Conservation (phyloP, 53 echinoderm and acorn worm species). For the Patiria pectinifera region DNA sequence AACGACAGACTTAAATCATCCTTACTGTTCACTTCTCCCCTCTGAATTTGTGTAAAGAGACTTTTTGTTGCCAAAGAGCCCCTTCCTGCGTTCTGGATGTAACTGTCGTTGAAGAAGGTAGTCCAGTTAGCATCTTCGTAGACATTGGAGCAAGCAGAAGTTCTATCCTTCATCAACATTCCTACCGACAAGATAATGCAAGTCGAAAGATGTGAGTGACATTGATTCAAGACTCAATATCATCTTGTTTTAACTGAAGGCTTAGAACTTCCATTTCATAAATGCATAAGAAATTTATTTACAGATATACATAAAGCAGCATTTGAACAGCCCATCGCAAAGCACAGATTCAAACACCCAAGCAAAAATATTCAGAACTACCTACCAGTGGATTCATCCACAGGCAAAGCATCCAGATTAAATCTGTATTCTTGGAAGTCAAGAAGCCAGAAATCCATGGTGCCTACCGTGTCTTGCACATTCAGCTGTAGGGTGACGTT, state of each 20-base stretch:
- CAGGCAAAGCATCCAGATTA: conserved; percentile 66
- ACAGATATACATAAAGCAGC: too few species aligned
- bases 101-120: conserved; percentile 68
- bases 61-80: conserved; percentile 47
- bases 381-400: conserved; percentile 74
- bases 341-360: neutral
- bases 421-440: conserved; percentile 82
- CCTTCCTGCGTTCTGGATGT: conserved; percentile 48
- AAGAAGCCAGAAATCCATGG: conserved; percentile 75
- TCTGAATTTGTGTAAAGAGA: conserved; percentile 65
- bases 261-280: too few species aligned
- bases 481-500: conserved; percentile 63
- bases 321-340: too few species aligned
- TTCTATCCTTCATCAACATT: conserved; percentile 43
- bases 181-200: conserved; percentile 22
- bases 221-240: neutral
- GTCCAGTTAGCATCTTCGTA: conserved; percentile 65
- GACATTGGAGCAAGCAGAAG: conserved; percentile 78
- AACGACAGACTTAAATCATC: too few species aligned
- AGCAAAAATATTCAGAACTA: neutral
- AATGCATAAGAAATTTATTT: too few species aligned
- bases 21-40: conserved; percentile 44
- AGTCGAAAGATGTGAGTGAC: neutral
- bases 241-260: neutral
- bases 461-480: conserved; percentile 68